Conservation (phyloP, 2,113 vertebrate genomes). For the Muntiacus reevesi region DNA sequence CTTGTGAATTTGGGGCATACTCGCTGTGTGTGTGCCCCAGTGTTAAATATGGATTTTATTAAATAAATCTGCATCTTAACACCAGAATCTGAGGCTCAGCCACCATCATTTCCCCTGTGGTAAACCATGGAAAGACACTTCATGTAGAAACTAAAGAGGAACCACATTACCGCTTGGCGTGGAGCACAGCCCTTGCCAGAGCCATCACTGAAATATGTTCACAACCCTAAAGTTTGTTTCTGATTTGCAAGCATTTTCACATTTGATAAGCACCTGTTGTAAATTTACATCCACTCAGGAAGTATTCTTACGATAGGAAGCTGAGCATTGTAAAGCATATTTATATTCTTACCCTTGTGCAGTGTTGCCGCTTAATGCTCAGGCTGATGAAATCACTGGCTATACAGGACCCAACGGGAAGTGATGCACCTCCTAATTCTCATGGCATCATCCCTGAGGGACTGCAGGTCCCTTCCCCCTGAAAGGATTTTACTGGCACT, state of each 20-base stretch:
- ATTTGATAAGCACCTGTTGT: slow-evolving; percentile 83
- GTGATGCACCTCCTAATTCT: slow-evolving; percentile 36
- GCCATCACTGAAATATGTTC: slow-evolving; percentile 74
- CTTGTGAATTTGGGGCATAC: background rate
- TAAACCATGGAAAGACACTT: slow-evolving; percentile 36
- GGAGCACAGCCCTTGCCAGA: slow-evolving; percentile 63
- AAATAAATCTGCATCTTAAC: background rate
- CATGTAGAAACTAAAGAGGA: slow-evolving; percentile 56
- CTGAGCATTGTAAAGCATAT: slow-evolving; percentile 77
- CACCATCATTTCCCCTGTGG: slow-evolving; percentile 26
- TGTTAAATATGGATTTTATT: slow-evolving; percentile 17
- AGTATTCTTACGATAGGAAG: slow-evolving; percentile 71
- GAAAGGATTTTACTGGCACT: background rate
- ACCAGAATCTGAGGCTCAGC: slow-evolving; percentile 18
- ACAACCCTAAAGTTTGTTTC: slow-evolving; percentile 77
- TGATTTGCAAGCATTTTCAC: slow-evolving; percentile 81
- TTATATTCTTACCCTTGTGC: slow-evolving; percentile 69
- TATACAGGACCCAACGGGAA: background rate
- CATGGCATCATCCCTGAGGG: slow-evolving; percentile 31
- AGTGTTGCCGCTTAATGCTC: slow-evolving; percentile 66
- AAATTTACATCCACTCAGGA: slow-evolving; percentile 78
- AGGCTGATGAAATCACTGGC: slow-evolving; percentile 76
- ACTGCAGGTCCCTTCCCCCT: background rate
- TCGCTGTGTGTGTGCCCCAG: background rate
- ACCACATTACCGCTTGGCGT: slow-evolving; percentile 47